These are phyloP conservation scores for Bembecia ichneumoniformis DNA, from an alignment of 2,888 invertebrate genomes.

Conservation along the genomic window DNA sequence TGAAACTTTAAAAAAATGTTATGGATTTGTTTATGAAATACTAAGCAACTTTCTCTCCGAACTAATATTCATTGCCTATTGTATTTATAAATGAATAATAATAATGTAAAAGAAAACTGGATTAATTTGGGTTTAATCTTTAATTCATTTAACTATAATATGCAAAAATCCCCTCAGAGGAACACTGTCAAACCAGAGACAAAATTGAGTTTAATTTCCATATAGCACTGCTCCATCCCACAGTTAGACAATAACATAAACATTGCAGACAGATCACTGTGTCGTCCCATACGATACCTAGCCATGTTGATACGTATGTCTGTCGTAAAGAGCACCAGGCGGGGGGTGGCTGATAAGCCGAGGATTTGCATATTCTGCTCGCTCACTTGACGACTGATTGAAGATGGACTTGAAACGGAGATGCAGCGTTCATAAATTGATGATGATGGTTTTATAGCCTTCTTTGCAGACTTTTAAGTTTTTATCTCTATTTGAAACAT, in stretches of 20 bases:
- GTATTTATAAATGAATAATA: too few relatives aligned
- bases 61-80: too few relatives aligned
- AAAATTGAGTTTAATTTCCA: background rate
- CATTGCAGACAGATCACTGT: slow-evolving; percentile 1
- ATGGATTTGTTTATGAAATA: too few relatives aligned
- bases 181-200: background rate
- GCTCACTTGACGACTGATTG: background rate
- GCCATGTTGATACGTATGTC: background rate
- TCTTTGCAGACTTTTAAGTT: too few relatives aligned
- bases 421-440: background rate
- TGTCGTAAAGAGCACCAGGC: background rate
- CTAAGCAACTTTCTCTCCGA: too few relatives aligned
- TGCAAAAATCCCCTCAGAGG: too few relatives aligned
- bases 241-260: slow-evolving; percentile 2
- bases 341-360: background rate
- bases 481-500: too few relatives aligned
- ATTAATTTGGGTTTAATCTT: too few relatives aligned
- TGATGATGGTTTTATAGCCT: too few relatives aligned
- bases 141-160: too few relatives aligned
- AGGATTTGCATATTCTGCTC: background rate
- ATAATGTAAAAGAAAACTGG: too few relatives aligned
- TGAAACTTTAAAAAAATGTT: too few relatives aligned
- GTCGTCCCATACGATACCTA: background rate
- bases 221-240: background rate
- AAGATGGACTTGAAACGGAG: background rate